Evolutionary conservation across 2,888 invertebrate species (phyloP).

Genomic region (Brachynemurus nebulosus): DNA sequence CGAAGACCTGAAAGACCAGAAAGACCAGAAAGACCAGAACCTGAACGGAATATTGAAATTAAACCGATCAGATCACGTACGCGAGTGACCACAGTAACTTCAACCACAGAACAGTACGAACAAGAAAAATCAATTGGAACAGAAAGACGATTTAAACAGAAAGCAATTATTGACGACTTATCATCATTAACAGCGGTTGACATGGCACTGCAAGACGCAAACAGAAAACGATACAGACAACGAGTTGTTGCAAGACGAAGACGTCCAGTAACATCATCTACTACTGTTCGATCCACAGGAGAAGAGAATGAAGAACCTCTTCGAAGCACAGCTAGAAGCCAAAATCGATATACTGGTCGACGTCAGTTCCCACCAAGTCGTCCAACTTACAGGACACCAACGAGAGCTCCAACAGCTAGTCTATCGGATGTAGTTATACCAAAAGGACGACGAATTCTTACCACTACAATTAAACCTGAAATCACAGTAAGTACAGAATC

Average conservation of each 20-base stretch:
- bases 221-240: slow-evolving; percentile 7
- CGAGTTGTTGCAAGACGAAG: slow-evolving; percentile 23
- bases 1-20: no score
- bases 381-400: no score
- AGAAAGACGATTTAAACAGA: slow-evolving; percentile 28
- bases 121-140: no score
- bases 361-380: not conserved
- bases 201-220: no score
- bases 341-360: slow-evolving; percentile 24
- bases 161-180: slow-evolving; percentile 33
- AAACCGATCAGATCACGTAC: no score
- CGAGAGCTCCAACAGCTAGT: not conserved
- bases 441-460: slow-evolving; percentile 1
- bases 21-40: no score
- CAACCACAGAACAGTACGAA: no score
- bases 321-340: slow-evolving; percentile 12
- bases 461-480: not conserved
- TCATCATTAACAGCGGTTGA: slow-evolving; percentile 41
- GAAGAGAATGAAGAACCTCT: slow-evolving; percentile 14
- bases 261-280: slow-evolving; percentile 25
- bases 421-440: not conserved
- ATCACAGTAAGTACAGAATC: no score
- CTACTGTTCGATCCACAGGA: slow-evolving; percentile 26
- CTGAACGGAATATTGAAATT: slow-evolving; percentile 11
- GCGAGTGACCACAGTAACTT: no score